phyloP scores from a whole-genome alignment of 2,888 invertebrate genomes.

The Anoplius nigerrimus region DNA sequence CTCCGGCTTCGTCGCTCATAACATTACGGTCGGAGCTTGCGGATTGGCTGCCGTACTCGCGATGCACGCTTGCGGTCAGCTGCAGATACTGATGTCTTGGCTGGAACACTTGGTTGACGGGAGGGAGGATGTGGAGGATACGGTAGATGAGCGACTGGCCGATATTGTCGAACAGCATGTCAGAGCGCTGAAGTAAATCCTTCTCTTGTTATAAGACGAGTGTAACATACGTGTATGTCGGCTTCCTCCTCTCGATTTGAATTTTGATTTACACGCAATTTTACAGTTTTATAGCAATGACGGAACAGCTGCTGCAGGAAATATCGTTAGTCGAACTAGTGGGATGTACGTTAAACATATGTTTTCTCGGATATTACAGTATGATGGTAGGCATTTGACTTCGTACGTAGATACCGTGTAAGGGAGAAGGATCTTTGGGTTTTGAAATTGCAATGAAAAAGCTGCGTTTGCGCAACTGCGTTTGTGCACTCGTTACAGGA shows the following conservation, averaged over 20 bases:
- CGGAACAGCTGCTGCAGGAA: slow-evolving; percentile 55
- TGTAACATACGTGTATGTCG: neutral
- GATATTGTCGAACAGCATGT: slow-evolving; percentile 46
- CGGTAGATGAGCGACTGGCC: slow-evolving; percentile 35
- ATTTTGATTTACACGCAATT: neutral
- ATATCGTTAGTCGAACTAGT: slow-evolving; percentile 63
- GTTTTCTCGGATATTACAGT: slow-evolving; percentile 64
- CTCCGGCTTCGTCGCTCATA: slow-evolving; percentile 60
- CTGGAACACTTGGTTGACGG: slow-evolving; percentile 37
- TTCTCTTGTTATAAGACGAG: neutral
- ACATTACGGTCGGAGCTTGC: slow-evolving; percentile 60
- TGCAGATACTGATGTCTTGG: slow-evolving; percentile 57
- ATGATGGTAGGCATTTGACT: slow-evolving; percentile 53
- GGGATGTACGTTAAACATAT: slow-evolving; percentile 64
- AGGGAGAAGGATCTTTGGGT: too few species aligned
- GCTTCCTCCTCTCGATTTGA: neutral
- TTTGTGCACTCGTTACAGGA: slow-evolving; percentile 51
- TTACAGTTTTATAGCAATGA: slow-evolving; percentile 56
- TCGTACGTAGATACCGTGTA: neutral
- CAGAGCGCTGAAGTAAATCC: slow-evolving; percentile 37
- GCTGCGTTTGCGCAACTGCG: too few species aligned
- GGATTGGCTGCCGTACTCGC: slow-evolving; percentile 60
- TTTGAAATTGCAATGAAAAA: too few species aligned
- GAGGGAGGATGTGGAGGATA: slow-evolving; percentile 11
- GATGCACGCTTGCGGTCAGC: slow-evolving; percentile 64